A percentile compares a stretch with the other conserved stretches of the same genome.
Conservation (phyloP, 2,888 invertebrate species). For the Volucella zonaria region DNA sequence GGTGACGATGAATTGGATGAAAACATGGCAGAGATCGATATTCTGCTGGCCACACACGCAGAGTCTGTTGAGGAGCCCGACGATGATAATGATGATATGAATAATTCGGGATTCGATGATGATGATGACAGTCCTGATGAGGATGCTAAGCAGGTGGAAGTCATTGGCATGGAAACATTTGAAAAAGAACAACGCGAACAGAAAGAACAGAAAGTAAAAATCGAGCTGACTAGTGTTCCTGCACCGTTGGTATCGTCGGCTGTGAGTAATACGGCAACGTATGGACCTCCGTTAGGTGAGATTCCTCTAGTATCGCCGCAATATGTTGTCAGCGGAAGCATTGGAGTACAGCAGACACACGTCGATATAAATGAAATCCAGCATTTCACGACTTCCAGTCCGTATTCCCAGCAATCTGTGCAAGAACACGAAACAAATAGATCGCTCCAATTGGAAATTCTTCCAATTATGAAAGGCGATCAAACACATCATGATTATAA, state of each 20-base stretch:
- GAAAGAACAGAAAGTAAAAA: slow-evolving; percentile 58
- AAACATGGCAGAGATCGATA: slow-evolving; percentile 74
- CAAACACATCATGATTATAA: slow-evolving; percentile 46
- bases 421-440: slow-evolving; percentile 25
- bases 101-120: slow-evolving; percentile 43
- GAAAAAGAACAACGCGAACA: slow-evolving; percentile 60
- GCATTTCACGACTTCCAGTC: slow-evolving; percentile 29
- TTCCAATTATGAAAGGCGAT: slow-evolving; percentile 57
- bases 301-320: slow-evolving; percentile 24
- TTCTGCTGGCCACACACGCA: slow-evolving; percentile 56
- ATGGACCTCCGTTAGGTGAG: not conserved
- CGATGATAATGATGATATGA: slow-evolving; percentile 50
- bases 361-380: slow-evolving; percentile 28
- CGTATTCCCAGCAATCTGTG: slow-evolving; percentile 17
- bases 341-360: not conserved
- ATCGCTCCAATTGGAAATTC: slow-evolving; percentile 55
- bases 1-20: slow-evolving; percentile 63
- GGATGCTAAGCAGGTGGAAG: slow-evolving; percentile 44
- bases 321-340: not conserved
- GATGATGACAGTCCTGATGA: slow-evolving; percentile 36
- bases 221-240: slow-evolving; percentile 53
- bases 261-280: not conserved
- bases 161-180: slow-evolving; percentile 66
- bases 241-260: slow-evolving; percentile 34
- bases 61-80: slow-evolving; percentile 44